Evolutionary conservation across 2,113 vertebrate species (phyloP).

Genomic region (Siphamia tubifer): DNA sequence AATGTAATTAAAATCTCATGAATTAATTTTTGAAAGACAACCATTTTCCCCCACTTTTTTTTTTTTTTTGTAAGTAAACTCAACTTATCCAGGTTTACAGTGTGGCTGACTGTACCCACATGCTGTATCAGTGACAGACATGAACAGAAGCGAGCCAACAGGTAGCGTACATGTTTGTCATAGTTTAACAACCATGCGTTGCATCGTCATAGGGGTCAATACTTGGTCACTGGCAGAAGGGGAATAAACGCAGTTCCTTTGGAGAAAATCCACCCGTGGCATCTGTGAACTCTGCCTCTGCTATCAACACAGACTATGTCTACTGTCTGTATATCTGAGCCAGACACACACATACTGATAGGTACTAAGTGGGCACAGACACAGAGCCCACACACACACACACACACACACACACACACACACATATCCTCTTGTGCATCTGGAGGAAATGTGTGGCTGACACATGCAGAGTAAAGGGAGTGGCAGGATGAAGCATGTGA

Average conservation of each 20-base stretch:
- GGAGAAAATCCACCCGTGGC: background rate
- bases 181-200: background rate
- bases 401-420: slow-evolving; percentile 25
- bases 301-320: background rate
- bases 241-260: background rate
- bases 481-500: slow-evolving; percentile 47
- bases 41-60: no score
- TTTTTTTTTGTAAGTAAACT: no score
- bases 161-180: background rate
- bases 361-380: slow-evolving; percentile 9
- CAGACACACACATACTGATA: slow-evolving; percentile 5
- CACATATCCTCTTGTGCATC: slow-evolving; percentile 55
- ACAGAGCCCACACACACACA: slow-evolving; percentile 39
- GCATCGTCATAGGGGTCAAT: background rate
- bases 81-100: no score
- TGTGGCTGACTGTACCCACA: slow-evolving; percentile 11
- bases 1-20: no score
- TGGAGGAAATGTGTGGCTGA: slow-evolving; percentile 71
- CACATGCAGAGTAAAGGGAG: slow-evolving; percentile 55
- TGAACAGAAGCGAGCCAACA: background rate
- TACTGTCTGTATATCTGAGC: background rate
- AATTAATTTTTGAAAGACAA: no score
- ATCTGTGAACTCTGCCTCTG: background rate
- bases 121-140: background rate
- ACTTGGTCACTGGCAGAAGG: background rate